Conservation (phyloP, 2,113 vertebrate species). For the Crypturellus undulatus region DNA sequence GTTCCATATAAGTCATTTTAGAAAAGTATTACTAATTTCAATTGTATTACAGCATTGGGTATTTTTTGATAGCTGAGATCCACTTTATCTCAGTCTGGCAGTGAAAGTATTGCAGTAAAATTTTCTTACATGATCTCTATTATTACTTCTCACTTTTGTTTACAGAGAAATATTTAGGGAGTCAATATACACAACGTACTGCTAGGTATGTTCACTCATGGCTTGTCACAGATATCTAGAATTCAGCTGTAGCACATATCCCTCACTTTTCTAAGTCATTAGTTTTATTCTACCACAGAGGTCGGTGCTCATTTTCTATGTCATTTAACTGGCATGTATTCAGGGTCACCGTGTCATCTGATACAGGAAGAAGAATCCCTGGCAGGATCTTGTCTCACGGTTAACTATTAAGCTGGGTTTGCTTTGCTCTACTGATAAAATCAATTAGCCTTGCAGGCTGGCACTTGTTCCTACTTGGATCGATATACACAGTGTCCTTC, state of each 20-base stretch:
- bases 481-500: background rate
- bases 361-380: background rate
- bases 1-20: background rate
- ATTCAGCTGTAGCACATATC: background rate
- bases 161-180: background rate
- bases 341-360: background rate
- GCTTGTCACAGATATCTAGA: background rate
- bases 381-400: background rate
- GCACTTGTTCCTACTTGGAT: background rate
- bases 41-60: background rate
- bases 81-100: background rate
- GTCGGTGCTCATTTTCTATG: conserved; percentile 8
- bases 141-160: background rate
- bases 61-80: background rate
- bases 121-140: background rate
- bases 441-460: background rate
- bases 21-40: background rate
- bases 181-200: background rate
- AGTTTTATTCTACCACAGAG: background rate
- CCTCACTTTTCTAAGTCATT: background rate
- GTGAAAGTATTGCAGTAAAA: background rate
- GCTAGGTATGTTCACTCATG: background rate
- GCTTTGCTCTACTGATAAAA: background rate
- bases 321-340: conserved; percentile 19
- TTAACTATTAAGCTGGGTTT: background rate